A percentile compares a stretch with the other conserved stretches of the same genome.
phyloP scores from a whole-genome alignment of 92 coral and sea anemone genomes.

The Porites lobata region DNA sequence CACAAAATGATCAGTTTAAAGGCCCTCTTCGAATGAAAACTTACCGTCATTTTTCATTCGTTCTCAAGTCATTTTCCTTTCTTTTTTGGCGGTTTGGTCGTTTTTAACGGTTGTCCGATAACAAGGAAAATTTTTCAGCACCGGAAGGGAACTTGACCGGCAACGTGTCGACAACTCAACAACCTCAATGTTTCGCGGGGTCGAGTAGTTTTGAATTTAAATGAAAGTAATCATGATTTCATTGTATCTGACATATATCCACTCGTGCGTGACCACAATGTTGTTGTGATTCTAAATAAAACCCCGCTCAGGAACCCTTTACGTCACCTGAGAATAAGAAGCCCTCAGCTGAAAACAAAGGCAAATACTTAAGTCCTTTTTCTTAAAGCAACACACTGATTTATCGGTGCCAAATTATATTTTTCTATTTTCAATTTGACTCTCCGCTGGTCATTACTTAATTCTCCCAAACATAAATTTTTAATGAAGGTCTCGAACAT shows the following conservation, averaged over 20 bases:
- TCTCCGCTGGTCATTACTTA: not conserved
- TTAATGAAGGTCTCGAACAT: not conserved
- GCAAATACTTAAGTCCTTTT: not conserved
- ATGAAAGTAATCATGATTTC: slow-evolving; percentile 10
- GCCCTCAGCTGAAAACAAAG: not conserved
- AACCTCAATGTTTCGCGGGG: slow-evolving; percentile 46
- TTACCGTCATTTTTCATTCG: slow-evolving; percentile 20
- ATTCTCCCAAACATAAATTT: not conserved
- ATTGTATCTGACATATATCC: slow-evolving; percentile 4
- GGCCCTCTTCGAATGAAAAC: not conserved
- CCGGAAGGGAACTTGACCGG: slow-evolving; percentile 3
- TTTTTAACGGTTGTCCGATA: not conserved
- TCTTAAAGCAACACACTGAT: not conserved
- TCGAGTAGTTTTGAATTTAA: slow-evolving; percentile 39
- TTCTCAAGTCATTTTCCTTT: slow-evolving; percentile 19
- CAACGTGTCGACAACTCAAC: slow-evolving; percentile 29
- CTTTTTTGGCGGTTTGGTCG: not conserved
- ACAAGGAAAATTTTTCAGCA: not conserved
- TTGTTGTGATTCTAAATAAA: slow-evolving; percentile 28
- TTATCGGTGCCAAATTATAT: not conserved
- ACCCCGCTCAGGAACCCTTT: slow-evolving; percentile 10
- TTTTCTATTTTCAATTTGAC: not conserved
- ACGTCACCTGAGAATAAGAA: slow-evolving; percentile 23
- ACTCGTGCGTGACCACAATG: slow-evolving; percentile 34
- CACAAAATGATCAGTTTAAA: not conserved